Base-by-base conservation (phyloP, 2,888 invertebrate species). In the Pherbina coryleti region DNA sequence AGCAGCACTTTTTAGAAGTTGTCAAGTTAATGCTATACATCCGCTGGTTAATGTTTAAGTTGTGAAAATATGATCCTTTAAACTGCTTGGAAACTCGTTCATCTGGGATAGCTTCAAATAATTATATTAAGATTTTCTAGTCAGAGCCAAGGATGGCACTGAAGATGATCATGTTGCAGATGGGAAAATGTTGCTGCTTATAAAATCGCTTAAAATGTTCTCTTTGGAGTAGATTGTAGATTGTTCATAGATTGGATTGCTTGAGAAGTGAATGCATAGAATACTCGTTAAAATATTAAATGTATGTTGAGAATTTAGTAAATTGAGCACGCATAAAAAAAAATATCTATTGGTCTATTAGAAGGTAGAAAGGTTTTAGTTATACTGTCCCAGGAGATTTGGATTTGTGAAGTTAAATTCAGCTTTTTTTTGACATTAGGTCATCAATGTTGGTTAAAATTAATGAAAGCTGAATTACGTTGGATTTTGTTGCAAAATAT, bases 1-100 rank as follows among this genome's bases (percentile, higher is more conserved):
- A n/a, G 64, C 17, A 28, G 31, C 28, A 64, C 28, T 28, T 64
- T 28, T 31, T n/a, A 67, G 37, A 25, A 69, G 51, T 69, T 69
- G 25, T 31, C 49, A 51, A 51, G 49, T 69, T 69, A 69, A 69
- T 69, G 69, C 69, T 69, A 5, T 51, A 51, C 69, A 69, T 49
- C 69, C 69, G 69, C 17, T 49, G 51, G 25, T 69, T 51, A 51
- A 49, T 51, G 51, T 17, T 51, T 22, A 69, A 66, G 51, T 17
- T 5, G 49, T 69, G 49, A 28, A 69, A 69, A 69, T 25, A 51
- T 28, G 69, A 69, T 69, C 51, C 25, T 49, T 66, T 25, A 49
- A 51, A 67, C 67, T 67, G 67, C n/a, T 44, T 67, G 67, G 67
- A 34, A 67, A 67, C 22, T 44, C 67, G 19, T 67, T 44, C 37